Evolutionary conservation across 2,113 vertebrate species (phyloP), one percentile per base, ranked within the genome.

Genomic region (Brachionichthys hirsutus): DNA sequence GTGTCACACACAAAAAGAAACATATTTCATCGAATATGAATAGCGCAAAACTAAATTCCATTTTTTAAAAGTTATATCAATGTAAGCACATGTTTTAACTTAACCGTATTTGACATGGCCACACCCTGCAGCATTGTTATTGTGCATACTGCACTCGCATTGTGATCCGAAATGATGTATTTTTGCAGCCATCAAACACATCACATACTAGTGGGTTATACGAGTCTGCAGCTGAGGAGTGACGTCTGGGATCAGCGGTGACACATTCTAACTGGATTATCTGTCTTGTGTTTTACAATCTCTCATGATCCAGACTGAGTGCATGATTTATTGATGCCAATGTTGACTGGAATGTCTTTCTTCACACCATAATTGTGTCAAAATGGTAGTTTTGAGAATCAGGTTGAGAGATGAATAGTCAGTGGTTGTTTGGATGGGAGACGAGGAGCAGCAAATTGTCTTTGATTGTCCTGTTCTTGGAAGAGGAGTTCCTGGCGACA

Each of bases 211-310:
- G 24, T 30, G 24, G 8, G 24, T 30, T 30, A 30, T 30, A 8
- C 1, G 24, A 6, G 24, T 81, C 67, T 67, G n/a, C 55, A 54
- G 24, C 61, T 45, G 73, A 80, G 47, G 63, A 75, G 71, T 84
- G 77, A 77, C 68, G 56, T 54, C 67, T 70, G 53, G 74, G 71
- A 79, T 83, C 66, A 76, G 64, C 77, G 71, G 57, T 60, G 81
- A 71, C 80, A 85, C 67, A 75, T 75, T 85, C 64, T 80, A 47
- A 55, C 68, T 75, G 77, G 75, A 82, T 83, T 77, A 70, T 80
- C 73, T 59, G 59, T 67, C 59, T 71, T 62, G 57, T 81, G 49
- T 85, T 82, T 85, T 84, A 81, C 65, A 67, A 85, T 64, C 81
- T 78, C 54, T 71, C 71, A 60, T 85, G 76, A 85, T 87, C 82